These are phyloP conservation scores for Danaus melanippus DNA, from an alignment of 1,140 invertebrate species.

Conservation along the genomic window DNA sequence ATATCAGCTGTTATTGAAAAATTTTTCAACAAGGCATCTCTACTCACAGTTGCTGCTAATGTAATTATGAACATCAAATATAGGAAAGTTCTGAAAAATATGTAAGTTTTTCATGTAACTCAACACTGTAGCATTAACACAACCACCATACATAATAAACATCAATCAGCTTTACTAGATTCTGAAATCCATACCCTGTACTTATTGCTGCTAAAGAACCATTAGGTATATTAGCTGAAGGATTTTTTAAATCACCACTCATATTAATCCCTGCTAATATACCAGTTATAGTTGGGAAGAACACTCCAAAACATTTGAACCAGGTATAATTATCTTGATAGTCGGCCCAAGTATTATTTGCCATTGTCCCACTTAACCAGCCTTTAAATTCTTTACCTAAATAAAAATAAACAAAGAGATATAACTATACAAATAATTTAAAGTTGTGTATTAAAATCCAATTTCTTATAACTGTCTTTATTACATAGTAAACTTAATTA, in stretches of 20 bases:
- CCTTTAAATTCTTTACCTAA: constrained; percentile 82
- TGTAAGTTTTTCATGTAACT: background rate
- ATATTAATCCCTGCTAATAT: constrained; percentile 98
- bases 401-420: constrained; percentile 16
- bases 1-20: constrained; percentile 94
- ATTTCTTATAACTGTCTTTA: background rate
- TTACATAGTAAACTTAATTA: constrained; percentile 12
- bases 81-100: constrained; percentile 82
- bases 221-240: constrained; percentile 93
- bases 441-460: constrained; percentile 12
- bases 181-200: constrained; percentile 76
- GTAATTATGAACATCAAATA: constrained; percentile 93
- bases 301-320: constrained; percentile 96
- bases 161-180: constrained; percentile 2
- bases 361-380: constrained; percentile 85
- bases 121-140: background rate
- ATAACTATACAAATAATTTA: constrained; percentile 1
- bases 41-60: constrained; percentile 88
- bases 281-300: constrained; percentile 94
- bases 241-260: constrained; percentile 95
- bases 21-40: constrained; percentile 81
- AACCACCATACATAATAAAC: constrained; percentile 3
- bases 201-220: constrained; percentile 93
- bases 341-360: constrained; percentile 86
- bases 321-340: constrained; percentile 87